Conservation (phyloP, 2,113 vertebrate species). For the Ammodytes marinus region DNA sequence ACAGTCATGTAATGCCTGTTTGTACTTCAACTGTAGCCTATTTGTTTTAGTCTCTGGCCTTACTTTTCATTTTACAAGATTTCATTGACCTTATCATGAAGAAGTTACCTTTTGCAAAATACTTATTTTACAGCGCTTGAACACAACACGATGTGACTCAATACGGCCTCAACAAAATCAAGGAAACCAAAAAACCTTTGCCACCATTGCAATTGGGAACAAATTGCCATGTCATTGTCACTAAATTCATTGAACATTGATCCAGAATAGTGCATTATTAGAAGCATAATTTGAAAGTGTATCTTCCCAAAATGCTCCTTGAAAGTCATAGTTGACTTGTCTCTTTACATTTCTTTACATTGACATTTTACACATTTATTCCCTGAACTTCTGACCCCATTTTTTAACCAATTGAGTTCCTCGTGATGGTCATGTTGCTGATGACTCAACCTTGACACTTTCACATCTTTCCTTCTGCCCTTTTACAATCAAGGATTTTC, state of each 20-base stretch:
- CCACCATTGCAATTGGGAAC: neutral
- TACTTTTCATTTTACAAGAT: too few relatives aligned
- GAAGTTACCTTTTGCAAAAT: too few relatives aligned
- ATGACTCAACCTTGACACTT: neutral
- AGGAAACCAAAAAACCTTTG: too few relatives aligned
- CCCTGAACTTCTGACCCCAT: neutral
- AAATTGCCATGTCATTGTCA: neutral
- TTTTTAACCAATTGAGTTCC: neutral
- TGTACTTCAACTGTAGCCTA: too few relatives aligned
- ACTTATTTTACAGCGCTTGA: too few relatives aligned
- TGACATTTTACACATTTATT: neutral
- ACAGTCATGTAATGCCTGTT: too few relatives aligned
- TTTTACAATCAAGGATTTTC: neutral
- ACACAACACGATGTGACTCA: too few relatives aligned
- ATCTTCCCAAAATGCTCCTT: neutral
- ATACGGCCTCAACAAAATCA: neutral
- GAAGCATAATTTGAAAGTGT: neutral
- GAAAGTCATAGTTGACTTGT: neutral
- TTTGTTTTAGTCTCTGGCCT: too few relatives aligned
- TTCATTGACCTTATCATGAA: too few relatives aligned
- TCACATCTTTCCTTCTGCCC: neutral
- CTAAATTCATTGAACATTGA: neutral
- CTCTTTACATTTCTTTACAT: neutral
- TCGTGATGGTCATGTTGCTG: too few relatives aligned
- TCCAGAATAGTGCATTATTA: neutral